Percentiles rank a stretch among this genome's conserved stretches.
These are phyloP conservation scores for Cassiopea andromeda DNA, from an alignment of 30 jellyfish, hydroid and myxozoan genomes.

Conservation along the genomic window DNA sequence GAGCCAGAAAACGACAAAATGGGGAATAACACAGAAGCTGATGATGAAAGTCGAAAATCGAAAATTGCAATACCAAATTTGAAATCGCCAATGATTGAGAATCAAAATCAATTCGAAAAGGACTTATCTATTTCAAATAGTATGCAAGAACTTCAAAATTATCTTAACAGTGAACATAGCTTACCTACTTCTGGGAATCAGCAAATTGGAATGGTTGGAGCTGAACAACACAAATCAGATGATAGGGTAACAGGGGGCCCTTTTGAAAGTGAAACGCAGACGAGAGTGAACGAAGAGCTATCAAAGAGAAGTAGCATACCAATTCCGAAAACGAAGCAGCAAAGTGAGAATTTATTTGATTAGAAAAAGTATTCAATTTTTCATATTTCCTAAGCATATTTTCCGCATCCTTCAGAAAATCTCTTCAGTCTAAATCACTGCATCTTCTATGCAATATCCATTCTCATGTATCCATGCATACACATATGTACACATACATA, in stretches of 20 bases:
- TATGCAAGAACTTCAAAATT: slow-evolving; percentile 62
- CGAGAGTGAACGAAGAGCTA: neutral
- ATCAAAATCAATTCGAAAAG: neutral
- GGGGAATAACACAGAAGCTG: neutral
- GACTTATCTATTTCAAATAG: neutral
- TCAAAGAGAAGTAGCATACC: slow-evolving; percentile 50
- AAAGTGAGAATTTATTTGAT: slow-evolving; percentile 19
- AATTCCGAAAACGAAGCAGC: neutral
- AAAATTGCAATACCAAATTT: slow-evolving; percentile 26
- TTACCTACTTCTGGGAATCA: slow-evolving; percentile 28
- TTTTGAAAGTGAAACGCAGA: neutral
- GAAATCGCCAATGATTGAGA: slow-evolving; percentile 5
- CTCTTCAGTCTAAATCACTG: too few species aligned
- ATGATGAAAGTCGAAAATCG: slow-evolving; percentile 59
- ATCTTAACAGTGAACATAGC: slow-evolving; percentile 47
- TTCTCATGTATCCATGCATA: too few species aligned
- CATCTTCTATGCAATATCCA: too few species aligned
- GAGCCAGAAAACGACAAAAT: slow-evolving; percentile 3
- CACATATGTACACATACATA: too few species aligned
- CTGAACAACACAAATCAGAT: neutral
- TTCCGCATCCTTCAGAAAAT: too few species aligned
- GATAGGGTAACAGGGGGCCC: slow-evolving; percentile 11
- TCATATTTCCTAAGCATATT: too few species aligned
- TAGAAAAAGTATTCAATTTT: too few species aligned
- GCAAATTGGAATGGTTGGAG: slow-evolving; percentile 15